phyloP scores from a whole-genome alignment of 2,888 invertebrate genomes.

The Adelphocoris suturalis region DNA sequence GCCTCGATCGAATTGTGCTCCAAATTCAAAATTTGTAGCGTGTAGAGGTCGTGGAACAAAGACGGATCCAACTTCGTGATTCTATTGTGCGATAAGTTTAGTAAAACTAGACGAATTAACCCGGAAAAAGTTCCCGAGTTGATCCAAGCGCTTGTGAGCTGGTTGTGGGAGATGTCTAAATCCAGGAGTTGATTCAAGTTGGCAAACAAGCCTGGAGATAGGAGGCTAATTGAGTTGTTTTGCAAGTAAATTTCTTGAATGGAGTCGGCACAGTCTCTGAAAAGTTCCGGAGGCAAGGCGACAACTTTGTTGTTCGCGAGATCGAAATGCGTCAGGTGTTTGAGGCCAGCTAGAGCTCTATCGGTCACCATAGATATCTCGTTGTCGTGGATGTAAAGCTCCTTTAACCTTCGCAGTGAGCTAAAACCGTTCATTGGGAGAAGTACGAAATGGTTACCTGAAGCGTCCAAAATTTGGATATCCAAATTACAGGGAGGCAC shows the following conservation, averaged over 20 bases:
- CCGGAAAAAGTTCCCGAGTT: slow-evolving; percentile 92
- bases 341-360: slow-evolving; percentile 88
- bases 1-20: slow-evolving; percentile 91
- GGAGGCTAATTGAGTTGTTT: slow-evolving; percentile 92
- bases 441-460: slow-evolving; percentile 90
- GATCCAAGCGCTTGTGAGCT: slow-evolving; percentile 92
- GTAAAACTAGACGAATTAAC: slow-evolving; percentile 90
- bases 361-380: slow-evolving; percentile 93
- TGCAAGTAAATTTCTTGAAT: slow-evolving; percentile 94
- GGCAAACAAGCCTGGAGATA: slow-evolving; percentile 92
- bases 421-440: slow-evolving; percentile 91
- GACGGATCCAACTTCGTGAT: slow-evolving; percentile 89
- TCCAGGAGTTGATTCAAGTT: slow-evolving; percentile 89
- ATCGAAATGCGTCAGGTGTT: slow-evolving; percentile 91
- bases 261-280: slow-evolving; percentile 87
- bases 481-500: slow-evolving; percentile 84
- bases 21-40: slow-evolving; percentile 90
- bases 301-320: slow-evolving; percentile 94
- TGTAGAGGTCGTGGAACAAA: slow-evolving; percentile 91
- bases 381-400: slow-evolving; percentile 91
- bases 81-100: slow-evolving; percentile 92
- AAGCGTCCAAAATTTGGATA: slow-evolving; percentile 90
- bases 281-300: slow-evolving; percentile 91
- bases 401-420: slow-evolving; percentile 87
- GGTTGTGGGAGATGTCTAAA: slow-evolving; percentile 91